Base-by-base conservation (phyloP, 2,888 invertebrate genomes). In the Pollenia griseotomentosa region DNA sequence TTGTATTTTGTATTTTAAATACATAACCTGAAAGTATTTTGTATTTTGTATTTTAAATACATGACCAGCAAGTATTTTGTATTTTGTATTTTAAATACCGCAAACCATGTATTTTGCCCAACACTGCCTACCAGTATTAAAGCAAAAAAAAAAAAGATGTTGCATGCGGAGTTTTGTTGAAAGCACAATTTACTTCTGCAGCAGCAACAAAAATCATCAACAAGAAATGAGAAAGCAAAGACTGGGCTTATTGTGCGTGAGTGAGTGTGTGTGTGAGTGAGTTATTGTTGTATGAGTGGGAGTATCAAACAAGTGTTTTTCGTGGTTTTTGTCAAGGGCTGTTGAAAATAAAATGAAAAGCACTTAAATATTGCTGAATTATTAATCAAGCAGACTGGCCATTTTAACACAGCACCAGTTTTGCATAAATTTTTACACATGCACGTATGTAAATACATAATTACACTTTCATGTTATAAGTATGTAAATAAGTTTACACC, bases 341-440 rank as follows among this genome's bases (percentile, higher is more conserved):
- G 86, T 84, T 81, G 80, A 85, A 82, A 87, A 87, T 87, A 83
- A 84, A 75, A 81, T 81, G 78, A 88, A 88, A 87, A 85, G 88
- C 89, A 88, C 88, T 88, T 88, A 85, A 85, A 85, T 66, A 74
- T 85, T 82, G 83, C 83, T 89, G 85, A 86, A 88, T 88, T 86
- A 85, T 88, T 88, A 88, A 88, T 89, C 88, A 88, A 88, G 87
- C 83, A 78, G 81, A 84, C 84, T 84, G 82, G 85, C 87, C 87
- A 85, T 83, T 85, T 84, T 85, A 59, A 46, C 80, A 59, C 33
- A 63, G 4, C 68, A 71, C 11, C 19, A 74, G 16, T 46, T 80
- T 73, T 71, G 40, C 59, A 61, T 59, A 53, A 0, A 6, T 6
- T 33, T 44, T 57, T 42, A 59, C 19, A 51, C 11, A 80, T 5